Conservation (phyloP, 2,888 invertebrate genomes). For the Drosophila mayaguana region DNA sequence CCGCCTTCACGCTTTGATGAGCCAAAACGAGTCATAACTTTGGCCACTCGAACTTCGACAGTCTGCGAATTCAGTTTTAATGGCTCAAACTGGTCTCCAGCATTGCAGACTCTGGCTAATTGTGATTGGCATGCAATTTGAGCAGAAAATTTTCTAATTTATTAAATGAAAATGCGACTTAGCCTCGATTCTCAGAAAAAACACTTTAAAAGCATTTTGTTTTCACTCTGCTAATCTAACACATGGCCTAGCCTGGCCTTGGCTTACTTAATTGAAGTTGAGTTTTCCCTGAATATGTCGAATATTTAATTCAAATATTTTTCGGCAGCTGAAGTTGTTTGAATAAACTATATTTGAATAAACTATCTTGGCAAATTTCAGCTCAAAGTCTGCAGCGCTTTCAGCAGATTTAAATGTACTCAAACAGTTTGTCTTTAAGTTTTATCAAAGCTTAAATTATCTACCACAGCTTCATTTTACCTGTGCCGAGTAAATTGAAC, state of each 20-base stretch:
- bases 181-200: neutral
- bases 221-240: neutral
- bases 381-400: neutral
- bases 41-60: neutral
- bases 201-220: neutral
- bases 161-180: neutral
- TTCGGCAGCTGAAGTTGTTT: neutral
- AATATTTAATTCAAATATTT: neutral
- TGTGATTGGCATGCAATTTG: neutral
- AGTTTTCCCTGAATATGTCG: neutral
- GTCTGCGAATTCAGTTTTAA: neutral
- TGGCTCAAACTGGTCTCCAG: neutral
- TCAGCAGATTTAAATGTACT: neutral
- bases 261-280: neutral
- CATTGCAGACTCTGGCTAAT: neutral
- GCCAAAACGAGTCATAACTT: neutral
- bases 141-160: neutral
- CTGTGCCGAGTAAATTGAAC: neutral
- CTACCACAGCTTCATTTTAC: neutral
- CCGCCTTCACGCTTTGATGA: constrained; percentile 8
- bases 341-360: neutral
- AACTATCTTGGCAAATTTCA: neutral
- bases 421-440: neutral
- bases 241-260: neutral
- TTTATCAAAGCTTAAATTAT: neutral